A percentile compares a stretch with the other conserved stretches of the same genome.
Conservation (phyloP, 2,888 invertebrate species). For the Gibbula magus region DNA sequence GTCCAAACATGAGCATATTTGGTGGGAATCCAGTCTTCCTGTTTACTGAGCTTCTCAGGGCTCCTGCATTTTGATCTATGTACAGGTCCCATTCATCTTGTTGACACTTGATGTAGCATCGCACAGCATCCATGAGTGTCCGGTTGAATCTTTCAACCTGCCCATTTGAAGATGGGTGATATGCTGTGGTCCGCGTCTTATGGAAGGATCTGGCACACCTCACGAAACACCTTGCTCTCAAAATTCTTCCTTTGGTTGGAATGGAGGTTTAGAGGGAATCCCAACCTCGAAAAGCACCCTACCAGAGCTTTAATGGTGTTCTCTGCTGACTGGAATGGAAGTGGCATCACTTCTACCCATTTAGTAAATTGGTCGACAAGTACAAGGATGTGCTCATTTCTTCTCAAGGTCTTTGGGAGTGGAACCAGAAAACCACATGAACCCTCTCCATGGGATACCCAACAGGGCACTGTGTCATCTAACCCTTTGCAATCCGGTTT, state of each 20-base stretch:
- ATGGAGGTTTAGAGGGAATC: slow-evolving; percentile 29
- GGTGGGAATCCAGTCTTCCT: slow-evolving; percentile 23
- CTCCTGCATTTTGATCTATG: slow-evolving; percentile 19
- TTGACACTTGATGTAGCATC: slow-evolving; percentile 26
- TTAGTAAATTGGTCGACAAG: slow-evolving; percentile 33
- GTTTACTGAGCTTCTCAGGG: slow-evolving; percentile 23
- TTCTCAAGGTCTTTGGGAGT: neutral
- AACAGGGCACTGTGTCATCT: slow-evolving; percentile 84
- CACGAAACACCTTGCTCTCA: slow-evolving; percentile 15
- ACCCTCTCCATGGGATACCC: slow-evolving; percentile 66
- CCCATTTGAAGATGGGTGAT: slow-evolving; percentile 29
- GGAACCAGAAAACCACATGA: slow-evolving; percentile 35
- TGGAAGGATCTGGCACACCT: slow-evolving; percentile 8
- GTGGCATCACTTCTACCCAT: slow-evolving; percentile 32
- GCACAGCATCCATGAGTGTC: slow-evolving; percentile 1
- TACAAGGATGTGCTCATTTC: slow-evolving; percentile 28
- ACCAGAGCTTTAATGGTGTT: slow-evolving; percentile 35
- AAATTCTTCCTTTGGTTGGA: slow-evolving; percentile 38
- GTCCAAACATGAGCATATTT: neutral
- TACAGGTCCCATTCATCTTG: slow-evolving; percentile 17
- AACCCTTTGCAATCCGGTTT: neutral
- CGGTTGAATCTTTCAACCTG: slow-evolving; percentile 28
- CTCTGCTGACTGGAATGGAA: slow-evolving; percentile 37
- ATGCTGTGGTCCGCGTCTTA: slow-evolving; percentile 16
- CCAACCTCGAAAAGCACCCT: slow-evolving; percentile 37